A percentile compares a stretch with the other conserved stretches of the same genome.
Conservation (phyloP, 1,140 invertebrate species). For the Drosophila lowei region DNA sequence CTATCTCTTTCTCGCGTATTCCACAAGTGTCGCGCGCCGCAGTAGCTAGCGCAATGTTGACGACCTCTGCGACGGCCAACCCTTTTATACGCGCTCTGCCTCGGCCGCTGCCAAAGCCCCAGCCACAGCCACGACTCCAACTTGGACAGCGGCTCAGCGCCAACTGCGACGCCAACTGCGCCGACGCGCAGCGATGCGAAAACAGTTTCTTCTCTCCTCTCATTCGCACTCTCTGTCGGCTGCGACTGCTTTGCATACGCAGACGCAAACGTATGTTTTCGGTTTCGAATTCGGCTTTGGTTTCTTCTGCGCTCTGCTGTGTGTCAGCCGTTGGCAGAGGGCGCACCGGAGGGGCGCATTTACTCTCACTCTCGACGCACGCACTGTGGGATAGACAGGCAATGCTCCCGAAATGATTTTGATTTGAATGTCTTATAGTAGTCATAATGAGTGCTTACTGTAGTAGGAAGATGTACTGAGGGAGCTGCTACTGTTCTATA, state of each 20-base stretch:
- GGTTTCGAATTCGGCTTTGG: no score
- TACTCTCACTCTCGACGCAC: no score
- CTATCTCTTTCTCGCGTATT: slow-evolving; percentile 9
- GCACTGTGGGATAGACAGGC: slow-evolving; percentile 27
- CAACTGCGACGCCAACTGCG: slow-evolving; percentile 1
- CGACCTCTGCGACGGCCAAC: slow-evolving; percentile 67
- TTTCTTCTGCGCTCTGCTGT: no score
- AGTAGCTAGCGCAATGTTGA: slow-evolving; percentile 57
- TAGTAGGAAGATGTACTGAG: no score
- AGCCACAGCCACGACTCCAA: slow-evolving; percentile 19
- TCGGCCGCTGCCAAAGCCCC: slow-evolving; percentile 9
- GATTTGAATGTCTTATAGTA: no score
- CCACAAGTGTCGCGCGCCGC: slow-evolving; percentile 44
- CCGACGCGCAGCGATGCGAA: slow-evolving; percentile 5
- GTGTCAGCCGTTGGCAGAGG: background rate
- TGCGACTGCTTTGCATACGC: slow-evolving; percentile 12
- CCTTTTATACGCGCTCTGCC: slow-evolving; percentile 62
- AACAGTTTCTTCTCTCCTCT: slow-evolving; percentile 8
- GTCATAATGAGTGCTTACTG: no score
- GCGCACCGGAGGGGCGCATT: background rate
- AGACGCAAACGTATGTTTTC: no score
- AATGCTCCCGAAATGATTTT: background rate
- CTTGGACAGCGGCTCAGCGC: slow-evolving; percentile 7
- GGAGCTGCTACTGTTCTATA: no score
- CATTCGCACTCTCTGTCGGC: slow-evolving; percentile 12